phyloP scores from a whole-genome alignment of 1,140 invertebrate genomes.

The Anastrepha ludens region DNA sequence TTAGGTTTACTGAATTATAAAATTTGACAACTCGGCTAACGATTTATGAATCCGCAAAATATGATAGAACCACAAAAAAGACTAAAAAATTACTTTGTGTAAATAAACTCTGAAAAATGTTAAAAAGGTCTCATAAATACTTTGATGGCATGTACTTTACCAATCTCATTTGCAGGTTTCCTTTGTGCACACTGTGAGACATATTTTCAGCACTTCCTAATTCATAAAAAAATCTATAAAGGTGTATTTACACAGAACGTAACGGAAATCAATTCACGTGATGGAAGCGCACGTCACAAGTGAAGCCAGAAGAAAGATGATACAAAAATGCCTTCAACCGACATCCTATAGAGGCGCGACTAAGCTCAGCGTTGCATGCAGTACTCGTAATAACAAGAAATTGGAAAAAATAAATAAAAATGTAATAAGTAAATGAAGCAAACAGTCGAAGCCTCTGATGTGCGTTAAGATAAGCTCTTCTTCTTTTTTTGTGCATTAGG shows the following conservation, averaged over 20 bases:
- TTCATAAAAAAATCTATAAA: not conserved
- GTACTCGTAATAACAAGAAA: not conserved
- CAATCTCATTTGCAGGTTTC: not conserved
- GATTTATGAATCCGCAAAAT: too few species aligned
- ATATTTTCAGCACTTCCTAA: constrained; percentile 21
- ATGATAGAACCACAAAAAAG: too few species aligned
- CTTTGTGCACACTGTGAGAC: not conserved
- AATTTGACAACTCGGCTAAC: too few species aligned
- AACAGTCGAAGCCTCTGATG: not conserved
- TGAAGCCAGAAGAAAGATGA: constrained; percentile 9
- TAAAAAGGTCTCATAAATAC: not conserved
- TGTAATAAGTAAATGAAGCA: not conserved
- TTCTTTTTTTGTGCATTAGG: not conserved
- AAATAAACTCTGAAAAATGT: too few species aligned
- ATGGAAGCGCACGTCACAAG: not conserved
- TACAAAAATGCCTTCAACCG: not conserved
- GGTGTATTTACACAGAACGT: not conserved
- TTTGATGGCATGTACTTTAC: not conserved
- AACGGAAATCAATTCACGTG: not conserved
- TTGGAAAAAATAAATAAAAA: not conserved
- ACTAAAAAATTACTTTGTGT: too few species aligned
- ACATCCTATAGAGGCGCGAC: not conserved
- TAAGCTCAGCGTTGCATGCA: not conserved
- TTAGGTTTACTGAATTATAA: too few species aligned
- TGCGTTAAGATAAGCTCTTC: not conserved